Conservation (phyloP, 2,113 vertebrate species). For the Seriola quinqueradiata region DNA sequence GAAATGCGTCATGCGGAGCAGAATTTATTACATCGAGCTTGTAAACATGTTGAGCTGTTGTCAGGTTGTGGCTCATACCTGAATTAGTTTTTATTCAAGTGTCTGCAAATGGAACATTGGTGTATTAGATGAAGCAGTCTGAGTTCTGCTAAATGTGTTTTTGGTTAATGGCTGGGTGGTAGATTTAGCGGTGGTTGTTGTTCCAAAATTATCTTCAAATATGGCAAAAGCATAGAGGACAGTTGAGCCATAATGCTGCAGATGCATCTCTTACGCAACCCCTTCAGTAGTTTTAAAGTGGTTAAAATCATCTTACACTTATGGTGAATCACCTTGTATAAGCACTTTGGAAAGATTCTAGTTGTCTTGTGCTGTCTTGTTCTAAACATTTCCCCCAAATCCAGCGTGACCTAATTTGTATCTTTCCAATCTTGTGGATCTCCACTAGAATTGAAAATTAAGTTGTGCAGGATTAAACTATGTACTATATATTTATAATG, state of each 20-base stretch:
- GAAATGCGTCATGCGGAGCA: constrained; percentile 49
- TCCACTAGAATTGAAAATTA: neutral
- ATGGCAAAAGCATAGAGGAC: constrained; percentile 5
- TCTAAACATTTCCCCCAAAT: neutral
- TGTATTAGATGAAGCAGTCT: constrained; percentile 51
- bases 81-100: constrained; percentile 48
- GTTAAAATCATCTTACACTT: neutral
- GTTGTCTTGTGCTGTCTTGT: neutral
- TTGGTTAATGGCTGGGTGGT: constrained; percentile 63
- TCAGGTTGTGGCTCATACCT: constrained; percentile 33
- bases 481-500: too few relatives aligned
- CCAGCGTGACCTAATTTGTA: neutral
- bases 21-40: constrained; percentile 36
- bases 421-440: neutral
- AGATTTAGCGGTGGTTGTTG: constrained; percentile 37
- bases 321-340: neutral
- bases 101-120: constrained; percentile 63
- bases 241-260: constrained; percentile 4
- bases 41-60: constrained; percentile 43
- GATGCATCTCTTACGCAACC: constrained; percentile 17
- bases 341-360: neutral
- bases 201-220: constrained; percentile 53
- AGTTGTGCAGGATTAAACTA: neutral
- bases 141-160: constrained; percentile 74
- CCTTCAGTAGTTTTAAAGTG: neutral